Conservation (phyloP, 1,140 invertebrate genomes). For the Ladona fulva region DNA sequence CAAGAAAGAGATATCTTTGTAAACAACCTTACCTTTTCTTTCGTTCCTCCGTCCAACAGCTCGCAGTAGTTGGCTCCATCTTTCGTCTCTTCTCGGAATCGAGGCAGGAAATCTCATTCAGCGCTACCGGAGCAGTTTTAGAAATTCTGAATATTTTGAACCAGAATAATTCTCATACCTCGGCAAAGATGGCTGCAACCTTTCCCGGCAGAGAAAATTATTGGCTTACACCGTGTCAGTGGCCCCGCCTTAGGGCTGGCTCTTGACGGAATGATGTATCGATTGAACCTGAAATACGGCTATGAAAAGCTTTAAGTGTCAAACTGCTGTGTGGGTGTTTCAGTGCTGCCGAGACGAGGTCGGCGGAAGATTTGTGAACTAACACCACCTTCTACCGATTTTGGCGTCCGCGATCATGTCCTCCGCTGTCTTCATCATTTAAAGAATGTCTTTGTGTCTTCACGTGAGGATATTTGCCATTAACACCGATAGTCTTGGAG, state of each 20-base stretch:
- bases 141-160: constrained; percentile 12
- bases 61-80: not conserved
- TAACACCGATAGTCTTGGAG: too few species aligned
- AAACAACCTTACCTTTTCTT: not conserved
- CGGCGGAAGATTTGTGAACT: constrained; percentile 11
- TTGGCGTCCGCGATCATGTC: not conserved
- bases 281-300: constrained; percentile 14
- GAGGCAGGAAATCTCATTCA: not conserved
- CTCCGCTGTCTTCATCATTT: not conserved
- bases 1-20: too few species aligned
- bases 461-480: too few species aligned
- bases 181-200: constrained; percentile 14
- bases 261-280: constrained; percentile 17
- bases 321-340: not conserved
- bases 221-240: constrained; percentile 15
- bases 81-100: not conserved
- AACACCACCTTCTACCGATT: not conserved
- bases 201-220: constrained; percentile 16
- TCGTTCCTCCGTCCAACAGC: not conserved
- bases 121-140: not conserved
- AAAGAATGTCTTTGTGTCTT: too few species aligned
- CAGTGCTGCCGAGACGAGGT: constrained; percentile 12
- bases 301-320: constrained; percentile 16
- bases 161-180: constrained; percentile 14
- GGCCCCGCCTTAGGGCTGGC: constrained; percentile 11